Evolutionary conservation across 2,888 invertebrate genomes (phyloP).

Genomic region (Synanthedon andrenaeformis): DNA sequence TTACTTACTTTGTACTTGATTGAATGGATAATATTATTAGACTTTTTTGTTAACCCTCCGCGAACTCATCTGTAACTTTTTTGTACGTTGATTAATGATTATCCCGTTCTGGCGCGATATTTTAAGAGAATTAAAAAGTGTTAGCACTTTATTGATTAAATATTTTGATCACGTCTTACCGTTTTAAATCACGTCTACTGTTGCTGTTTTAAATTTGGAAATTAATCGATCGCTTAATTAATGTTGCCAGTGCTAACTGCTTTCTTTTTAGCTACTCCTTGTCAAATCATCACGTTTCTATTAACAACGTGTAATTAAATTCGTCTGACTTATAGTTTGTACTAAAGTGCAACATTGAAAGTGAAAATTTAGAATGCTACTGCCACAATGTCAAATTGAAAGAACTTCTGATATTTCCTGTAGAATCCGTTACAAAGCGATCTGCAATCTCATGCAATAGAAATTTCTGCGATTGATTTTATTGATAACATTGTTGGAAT

Average conservation of each 20-base stretch:
- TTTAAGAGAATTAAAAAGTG: constrained; percentile 23
- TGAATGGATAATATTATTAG: constrained; percentile 25
- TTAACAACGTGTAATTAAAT: not conserved
- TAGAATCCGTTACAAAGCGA: no score
- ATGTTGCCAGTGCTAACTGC: not conserved
- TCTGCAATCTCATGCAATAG: no score
- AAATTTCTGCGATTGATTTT: no score
- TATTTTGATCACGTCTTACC: constrained; percentile 8
- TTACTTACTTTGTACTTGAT: constrained; percentile 1
- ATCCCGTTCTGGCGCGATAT: constrained; percentile 27
- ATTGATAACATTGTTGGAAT: no score
- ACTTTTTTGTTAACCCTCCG: constrained; percentile 25
- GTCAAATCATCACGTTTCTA: not conserved
- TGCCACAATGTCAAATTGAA: no score
- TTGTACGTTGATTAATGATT: constrained; percentile 43
- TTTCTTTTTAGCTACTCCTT: not conserved
- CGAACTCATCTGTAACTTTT: constrained; percentile 31
- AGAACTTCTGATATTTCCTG: no score
- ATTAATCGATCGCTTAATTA: not conserved
- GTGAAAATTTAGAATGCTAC: no score
- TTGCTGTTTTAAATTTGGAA: not conserved
- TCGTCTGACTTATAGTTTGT: not conserved
- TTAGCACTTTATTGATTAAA: constrained; percentile 27
- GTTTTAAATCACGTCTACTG: constrained; percentile 1
- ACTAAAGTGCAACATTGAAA: no score